Conservation (phyloP, 1,140 invertebrate species). For the Tribolium castaneum region DNA sequence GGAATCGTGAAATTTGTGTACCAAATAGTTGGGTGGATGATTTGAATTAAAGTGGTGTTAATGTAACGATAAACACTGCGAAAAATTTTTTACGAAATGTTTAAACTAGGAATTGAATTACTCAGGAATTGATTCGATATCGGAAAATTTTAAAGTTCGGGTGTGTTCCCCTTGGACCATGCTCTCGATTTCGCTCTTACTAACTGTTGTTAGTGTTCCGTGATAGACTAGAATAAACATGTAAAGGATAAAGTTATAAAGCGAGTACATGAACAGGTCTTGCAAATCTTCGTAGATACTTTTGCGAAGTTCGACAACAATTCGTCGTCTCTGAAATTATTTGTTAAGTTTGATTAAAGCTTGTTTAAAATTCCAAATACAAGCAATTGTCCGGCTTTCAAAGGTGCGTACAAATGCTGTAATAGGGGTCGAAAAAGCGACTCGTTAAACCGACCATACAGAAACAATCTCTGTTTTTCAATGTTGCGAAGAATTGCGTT, state of each 20-base stretch:
- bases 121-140: constrained; percentile 41
- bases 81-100: neutral
- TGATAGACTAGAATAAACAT: constrained; percentile 49
- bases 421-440: constrained; percentile 52
- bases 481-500: neutral
- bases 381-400: constrained; percentile 36
- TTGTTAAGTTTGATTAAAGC: too few species aligned
- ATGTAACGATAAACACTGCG: constrained; percentile 51
- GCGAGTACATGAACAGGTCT: constrained; percentile 52
- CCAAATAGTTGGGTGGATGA: constrained; percentile 50
- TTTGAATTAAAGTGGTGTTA: constrained; percentile 41
- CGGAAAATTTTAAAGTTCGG: neutral
- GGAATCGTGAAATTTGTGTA: constrained; percentile 47
- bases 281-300: neutral
- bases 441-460: constrained; percentile 37
- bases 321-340: neutral
- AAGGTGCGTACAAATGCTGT: constrained; percentile 47
- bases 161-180: constrained; percentile 35
- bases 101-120: neutral
- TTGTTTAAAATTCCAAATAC: too few species aligned
- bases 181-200: constrained; percentile 43
- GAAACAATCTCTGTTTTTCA: constrained; percentile 4
- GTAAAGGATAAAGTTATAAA: constrained; percentile 55
- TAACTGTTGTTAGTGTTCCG: constrained; percentile 43
- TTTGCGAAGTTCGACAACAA: neutral